phyloP scores from a whole-genome alignment of 64 coral and sea anemone genomes.

The Hydrozoanthus tunicans region DNA sequence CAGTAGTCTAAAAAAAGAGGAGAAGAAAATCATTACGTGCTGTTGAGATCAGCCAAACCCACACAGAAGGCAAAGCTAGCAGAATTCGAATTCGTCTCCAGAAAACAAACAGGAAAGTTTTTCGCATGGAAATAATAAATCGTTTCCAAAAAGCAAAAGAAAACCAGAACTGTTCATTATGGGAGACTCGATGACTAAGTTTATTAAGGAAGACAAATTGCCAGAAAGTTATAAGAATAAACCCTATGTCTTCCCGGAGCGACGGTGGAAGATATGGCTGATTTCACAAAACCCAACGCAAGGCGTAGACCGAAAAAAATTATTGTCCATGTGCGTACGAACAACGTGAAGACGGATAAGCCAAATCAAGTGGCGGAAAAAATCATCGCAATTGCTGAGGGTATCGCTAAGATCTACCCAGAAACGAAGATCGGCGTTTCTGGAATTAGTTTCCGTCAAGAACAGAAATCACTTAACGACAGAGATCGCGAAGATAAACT shows the following conservation, averaged over 20 bases:
- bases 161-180: slow-evolving; percentile 30
- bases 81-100: slow-evolving; percentile 3
- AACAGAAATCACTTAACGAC: slow-evolving; percentile 28
- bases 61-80: neutral
- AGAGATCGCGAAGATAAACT: slow-evolving; percentile 37
- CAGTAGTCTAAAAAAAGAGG: slow-evolving; percentile 2
- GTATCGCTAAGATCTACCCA: slow-evolving; percentile 11
- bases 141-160: neutral
- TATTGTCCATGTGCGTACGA: slow-evolving; percentile 10
- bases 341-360: slow-evolving; percentile 8
- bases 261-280: neutral
- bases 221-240: neutral
- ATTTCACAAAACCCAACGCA: neutral
- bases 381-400: neutral
- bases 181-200: slow-evolving; percentile 31
- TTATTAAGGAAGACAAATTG: slow-evolving; percentile 23
- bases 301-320: slow-evolving; percentile 11
- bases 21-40: slow-evolving; percentile 7
- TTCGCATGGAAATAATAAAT: slow-evolving; percentile 23
- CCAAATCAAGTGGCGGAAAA: slow-evolving; percentile 38
- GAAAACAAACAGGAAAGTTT: slow-evolving; percentile 20
- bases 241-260: neutral
- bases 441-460: slow-evolving; percentile 30
- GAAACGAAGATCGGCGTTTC: slow-evolving; percentile 38
- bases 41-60: neutral